Base-by-base conservation (phyloP, 1,140 invertebrate genomes). In the Pseudomyrmex cubaensis region DNA sequence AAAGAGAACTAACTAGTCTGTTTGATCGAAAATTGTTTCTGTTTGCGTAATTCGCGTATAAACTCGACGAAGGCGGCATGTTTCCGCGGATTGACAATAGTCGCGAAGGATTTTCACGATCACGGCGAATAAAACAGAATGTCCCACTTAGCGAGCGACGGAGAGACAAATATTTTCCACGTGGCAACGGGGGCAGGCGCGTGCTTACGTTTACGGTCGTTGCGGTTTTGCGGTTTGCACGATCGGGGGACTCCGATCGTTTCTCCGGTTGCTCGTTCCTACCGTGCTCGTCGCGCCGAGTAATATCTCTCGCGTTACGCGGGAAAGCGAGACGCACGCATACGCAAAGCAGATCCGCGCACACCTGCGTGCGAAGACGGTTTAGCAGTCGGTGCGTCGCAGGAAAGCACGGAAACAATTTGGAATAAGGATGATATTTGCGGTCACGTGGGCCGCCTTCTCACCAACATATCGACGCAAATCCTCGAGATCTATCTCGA, bases 201-300 rank as follows among this genome's bases (percentile, higher is more conserved):
- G 87, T 89, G 87, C 86, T 85, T 80, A 86, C 87, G 78, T 91
- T 90, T 89, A 87, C 88, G 72, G 73, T 54, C 76, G 83, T 85
- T 88, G 87, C 76, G 88, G 88, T 90, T 90, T 90, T 85, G 89
- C 80, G 89, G 87, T 87, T 84, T 64, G 72, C 61, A 44, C 85
- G 76, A 59, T 62, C 48, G 57, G 57, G 57, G 57, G 67, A 35
- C 35, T 35, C 62, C 61, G 61, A 59, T 82, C 88, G 82, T 88
- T 89, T 72, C 73, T 83, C 70, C 35, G 74, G 64, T 50, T 48
- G 50, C 56, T 69, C 70, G 17, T 59, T 82, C 85, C 78, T 86
- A 69, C 78, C 64, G 80, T 69, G 54, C 82, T 50, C 57, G 57
- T 25, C 73, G 46, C 15, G 13, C 59, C 5, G 35, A 25, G 25